Percentiles rank a stretch among this genome's conserved stretches.
Conservation (phyloP, 1,140 invertebrate genomes). For the Drosophila lacertosa region DNA sequence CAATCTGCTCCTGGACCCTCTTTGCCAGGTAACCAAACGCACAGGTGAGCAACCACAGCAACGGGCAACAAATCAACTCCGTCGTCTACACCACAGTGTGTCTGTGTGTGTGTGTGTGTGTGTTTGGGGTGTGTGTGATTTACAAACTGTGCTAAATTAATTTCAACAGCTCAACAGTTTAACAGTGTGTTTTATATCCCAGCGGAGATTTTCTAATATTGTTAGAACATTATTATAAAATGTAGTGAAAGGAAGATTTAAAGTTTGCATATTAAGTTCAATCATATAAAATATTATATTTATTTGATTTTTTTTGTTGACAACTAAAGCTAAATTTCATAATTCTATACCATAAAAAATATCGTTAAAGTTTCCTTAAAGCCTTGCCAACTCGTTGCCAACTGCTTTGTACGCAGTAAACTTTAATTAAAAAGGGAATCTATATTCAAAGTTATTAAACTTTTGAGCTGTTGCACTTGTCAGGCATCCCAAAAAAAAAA, state of each 20-base stretch:
- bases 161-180: constrained; percentile 31
- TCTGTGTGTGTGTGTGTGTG: background rate
- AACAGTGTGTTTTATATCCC: background rate
- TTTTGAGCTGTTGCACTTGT: constrained; percentile 39
- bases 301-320: too few species aligned
- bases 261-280: too few species aligned
- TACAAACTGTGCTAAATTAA: constrained; percentile 34
- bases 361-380: too few species aligned
- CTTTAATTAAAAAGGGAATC: too few species aligned
- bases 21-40: constrained; percentile 23
- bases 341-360: too few species aligned
- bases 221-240: too few species aligned
- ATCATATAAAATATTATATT: too few species aligned
- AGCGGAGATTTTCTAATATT: background rate
- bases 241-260: too few species aligned
- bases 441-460: constrained; percentile 26
- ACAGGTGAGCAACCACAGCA: constrained; percentile 25
- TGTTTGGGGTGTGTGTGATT: background rate
- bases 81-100: background rate
- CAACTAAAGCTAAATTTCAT: too few species aligned
- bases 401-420: too few species aligned
- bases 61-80: constrained; percentile 29
- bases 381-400: too few species aligned
- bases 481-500: constrained; percentile 2
- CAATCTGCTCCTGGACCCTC: constrained; percentile 16